A percentile compares a stretch with the other conserved stretches of the same genome.
These are phyloP conservation scores for Neopelma chrysocephalum DNA, from an alignment of 2,797 vertebrate genomes.

Conservation along the genomic window DNA sequence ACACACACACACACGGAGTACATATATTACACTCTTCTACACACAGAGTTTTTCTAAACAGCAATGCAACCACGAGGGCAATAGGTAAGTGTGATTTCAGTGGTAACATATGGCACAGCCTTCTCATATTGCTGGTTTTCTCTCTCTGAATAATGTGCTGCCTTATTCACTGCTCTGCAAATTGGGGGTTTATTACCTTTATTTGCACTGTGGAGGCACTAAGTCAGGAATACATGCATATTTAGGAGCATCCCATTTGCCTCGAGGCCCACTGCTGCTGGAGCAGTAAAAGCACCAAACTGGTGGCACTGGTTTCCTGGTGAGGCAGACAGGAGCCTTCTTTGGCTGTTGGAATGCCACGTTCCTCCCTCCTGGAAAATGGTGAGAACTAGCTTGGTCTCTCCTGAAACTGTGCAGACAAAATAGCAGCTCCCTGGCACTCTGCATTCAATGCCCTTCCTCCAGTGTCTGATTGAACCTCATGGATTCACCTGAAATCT, in stretches of 20 bases:
- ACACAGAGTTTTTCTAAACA: slow-evolving; percentile 50
- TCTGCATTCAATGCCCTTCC: neutral
- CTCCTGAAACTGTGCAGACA: neutral
- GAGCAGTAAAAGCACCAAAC: neutral
- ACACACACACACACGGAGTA: neutral
- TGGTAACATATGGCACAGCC: slow-evolving; percentile 65
- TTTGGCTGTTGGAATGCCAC: neutral
- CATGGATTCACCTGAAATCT: neutral
- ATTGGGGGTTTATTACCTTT: neutral
- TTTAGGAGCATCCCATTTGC: neutral
- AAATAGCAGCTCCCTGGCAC: neutral
- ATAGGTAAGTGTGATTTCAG: slow-evolving; percentile 28
- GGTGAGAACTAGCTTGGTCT: neutral
- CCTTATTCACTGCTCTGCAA: neutral
- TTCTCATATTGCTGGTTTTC: slow-evolving; percentile 58
- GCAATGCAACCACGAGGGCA: slow-evolving; percentile 64
- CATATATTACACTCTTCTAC: slow-evolving; percentile 56
- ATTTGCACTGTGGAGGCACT: neutral
- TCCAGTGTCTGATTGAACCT: neutral
- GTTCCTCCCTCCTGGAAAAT: neutral
- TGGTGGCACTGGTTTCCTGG: neutral
- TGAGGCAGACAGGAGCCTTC: neutral
- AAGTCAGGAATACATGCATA: neutral
- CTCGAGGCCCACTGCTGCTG: neutral
- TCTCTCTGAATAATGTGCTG: neutral